A percentile compares a stretch with the other conserved stretches of the same genome.
Conservation (phyloP, 2,888 invertebrate genomes). For the Disparrhopalites patrizii region DNA sequence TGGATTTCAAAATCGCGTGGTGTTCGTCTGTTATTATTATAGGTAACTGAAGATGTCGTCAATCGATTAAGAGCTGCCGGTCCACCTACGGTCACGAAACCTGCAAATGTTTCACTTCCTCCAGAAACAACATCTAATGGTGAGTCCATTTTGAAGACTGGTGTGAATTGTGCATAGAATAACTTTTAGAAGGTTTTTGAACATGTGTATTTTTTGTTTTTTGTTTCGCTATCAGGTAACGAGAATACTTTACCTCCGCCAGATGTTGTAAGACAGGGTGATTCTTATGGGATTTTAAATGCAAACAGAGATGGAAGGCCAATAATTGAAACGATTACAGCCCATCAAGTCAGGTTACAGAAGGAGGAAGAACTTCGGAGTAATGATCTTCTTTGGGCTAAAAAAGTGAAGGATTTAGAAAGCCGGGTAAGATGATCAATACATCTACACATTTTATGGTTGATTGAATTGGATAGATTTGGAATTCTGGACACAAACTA, state of each 20-base stretch:
- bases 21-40: too few species aligned
- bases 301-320: constrained; percentile 29
- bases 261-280: too few species aligned
- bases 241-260: too few species aligned
- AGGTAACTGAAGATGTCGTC: constrained; percentile 32
- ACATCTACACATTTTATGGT: not conserved
- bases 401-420: constrained; percentile 44
- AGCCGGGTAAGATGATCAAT: constrained; percentile 33
- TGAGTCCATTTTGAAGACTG: too few species aligned
- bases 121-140: not conserved
- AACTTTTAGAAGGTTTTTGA: too few species aligned
- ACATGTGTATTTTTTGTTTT: too few species aligned
- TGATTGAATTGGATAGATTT: not conserved
- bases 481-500: not conserved
- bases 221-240: too few species aligned
- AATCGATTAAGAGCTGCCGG: constrained; percentile 16
- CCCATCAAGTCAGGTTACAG: constrained; percentile 43
- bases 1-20: too few species aligned
- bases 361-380: constrained; percentile 44
- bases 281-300: constrained; percentile 23
- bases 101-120: not conserved
- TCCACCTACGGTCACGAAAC: not conserved
- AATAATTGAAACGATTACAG: constrained; percentile 44
- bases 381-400: constrained; percentile 43
- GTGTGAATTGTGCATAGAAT: too few species aligned